Conservation (phyloP, 2,888 invertebrate genomes). For the Eurytoma californica region DNA sequence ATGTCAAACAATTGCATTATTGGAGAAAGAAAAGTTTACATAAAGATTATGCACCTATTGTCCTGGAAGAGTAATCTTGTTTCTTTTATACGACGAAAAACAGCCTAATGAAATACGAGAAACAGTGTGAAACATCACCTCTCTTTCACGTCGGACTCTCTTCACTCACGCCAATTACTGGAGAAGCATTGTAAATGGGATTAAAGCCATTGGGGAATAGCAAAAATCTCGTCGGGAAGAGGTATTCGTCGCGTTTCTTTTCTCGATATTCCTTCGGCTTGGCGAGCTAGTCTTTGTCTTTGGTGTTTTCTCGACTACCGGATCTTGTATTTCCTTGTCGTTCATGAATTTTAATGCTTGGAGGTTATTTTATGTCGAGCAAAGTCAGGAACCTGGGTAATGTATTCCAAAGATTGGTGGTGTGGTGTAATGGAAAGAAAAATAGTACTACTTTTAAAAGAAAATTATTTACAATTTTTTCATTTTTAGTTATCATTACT, state of each 20-base stretch:
- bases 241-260: conserved; percentile 9
- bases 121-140: no score
- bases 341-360: conserved; percentile 48
- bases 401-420: conserved; percentile 8
- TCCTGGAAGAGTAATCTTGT: no score
- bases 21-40: no score
- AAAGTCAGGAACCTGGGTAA: conserved; percentile 14
- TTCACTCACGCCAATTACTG: conserved; percentile 16
- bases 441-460: neutral
- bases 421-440: neutral
- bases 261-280: conserved; percentile 25
- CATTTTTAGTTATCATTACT: no score
- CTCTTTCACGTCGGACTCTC: neutral
- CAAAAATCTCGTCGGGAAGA: conserved; percentile 26
- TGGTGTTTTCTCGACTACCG: conserved; percentile 3
- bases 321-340: conserved; percentile 2
- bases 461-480: neutral
- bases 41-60: no score
- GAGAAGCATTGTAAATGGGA: neutral
- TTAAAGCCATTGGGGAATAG: conserved; percentile 19
- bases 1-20: no score
- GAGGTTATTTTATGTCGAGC: conserved; percentile 26
- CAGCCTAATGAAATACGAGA: no score
- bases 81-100: no score
- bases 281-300: neutral